A percentile compares a stretch with the other conserved stretches of the same genome.
phyloP scores from a whole-genome alignment of 1,140 invertebrate genomes.

The Idris sp. region DNA sequence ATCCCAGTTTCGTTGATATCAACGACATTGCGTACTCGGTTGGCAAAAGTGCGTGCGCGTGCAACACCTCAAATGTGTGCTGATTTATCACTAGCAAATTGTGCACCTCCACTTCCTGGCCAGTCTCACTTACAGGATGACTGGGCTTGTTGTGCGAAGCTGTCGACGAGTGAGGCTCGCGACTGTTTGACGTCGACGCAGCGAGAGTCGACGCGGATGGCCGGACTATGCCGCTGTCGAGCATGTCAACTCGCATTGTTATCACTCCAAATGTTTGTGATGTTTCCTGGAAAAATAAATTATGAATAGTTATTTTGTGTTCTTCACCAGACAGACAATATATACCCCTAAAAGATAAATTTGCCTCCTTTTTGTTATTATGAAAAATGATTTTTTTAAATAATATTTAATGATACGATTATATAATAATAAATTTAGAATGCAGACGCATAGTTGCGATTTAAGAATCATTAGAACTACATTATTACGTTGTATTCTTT shows the following conservation, averaged over 20 bases:
- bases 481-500: too few species aligned
- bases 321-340: too few species aligned
- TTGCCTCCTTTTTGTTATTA: too few species aligned
- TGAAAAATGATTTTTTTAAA: too few species aligned
- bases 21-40: slow-evolving; percentile 94
- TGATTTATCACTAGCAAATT: slow-evolving; percentile 96
- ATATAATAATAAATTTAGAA: too few species aligned
- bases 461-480: too few species aligned
- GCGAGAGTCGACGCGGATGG: slow-evolving; percentile 89
- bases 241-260: slow-evolving; percentile 91
- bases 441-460: too few species aligned
- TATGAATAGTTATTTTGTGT: too few species aligned
- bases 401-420: too few species aligned
- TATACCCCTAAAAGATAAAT: too few species aligned
- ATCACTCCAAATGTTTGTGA: slow-evolving; percentile 97
- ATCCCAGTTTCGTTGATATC: slow-evolving; percentile 92
- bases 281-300: slow-evolving; percentile 83
- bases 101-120: slow-evolving; percentile 94
- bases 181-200: slow-evolving; percentile 71
- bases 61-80: slow-evolving; percentile 97
- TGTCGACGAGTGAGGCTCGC: slow-evolving; percentile 71
- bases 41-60: slow-evolving; percentile 93
- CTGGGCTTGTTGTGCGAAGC: slow-evolving; percentile 78
- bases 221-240: slow-evolving; percentile 82
- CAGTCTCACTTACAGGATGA: slow-evolving; percentile 80